Evolutionary conservation across 1,140 invertebrate species (phyloP), one percentile per base, ranked within the genome.

Genomic region (Camponotus pennsylvanicus): DNA sequence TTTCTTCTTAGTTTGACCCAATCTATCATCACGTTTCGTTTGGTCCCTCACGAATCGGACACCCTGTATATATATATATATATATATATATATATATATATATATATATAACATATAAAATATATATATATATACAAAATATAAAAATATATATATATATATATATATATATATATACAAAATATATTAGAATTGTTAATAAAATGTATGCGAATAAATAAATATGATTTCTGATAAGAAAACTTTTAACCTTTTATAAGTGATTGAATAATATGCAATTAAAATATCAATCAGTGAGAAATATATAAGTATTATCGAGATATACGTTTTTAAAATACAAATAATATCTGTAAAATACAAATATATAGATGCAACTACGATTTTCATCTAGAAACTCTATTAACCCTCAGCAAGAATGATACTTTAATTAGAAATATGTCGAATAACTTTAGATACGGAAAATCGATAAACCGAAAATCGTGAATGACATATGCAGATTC

Each of bases 391-490:
- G 15, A 40, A 27, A 70, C 21, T 70, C 49, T 15, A 57, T 70
- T 80, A 70, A 80, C 49, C 49, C 49, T 32, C 37, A 40, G 13
- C 21, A 70, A 70, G 21, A 80, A 59, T 80, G 64, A 80, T 70
- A 27, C 27, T 80, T 70, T 57, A 70, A 80, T 80, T 42, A 80
- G 49, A 70, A 70, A 55, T 69, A 78, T n/a, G 40, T 80, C 77
- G 49, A 66, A 86, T 82, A 59, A 71, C 75, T 90, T 87, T 90
- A 83, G 59, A 85, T 70, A 75, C 59, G 63, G 71, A 77, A 89
- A 89, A 91, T 85, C 86, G 76, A 92, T 88, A 66, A 66, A 88
- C 82, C 45, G 57, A 49, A 57, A 70, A 78, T 79, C 71, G 67
- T 57, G 40, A 90, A 89, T 85, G 71, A 61, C 86, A 79, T 87